phyloP scores from a whole-genome alignment of 2,797 vertebrate species.

The Rhynchonycteris naso region DNA sequence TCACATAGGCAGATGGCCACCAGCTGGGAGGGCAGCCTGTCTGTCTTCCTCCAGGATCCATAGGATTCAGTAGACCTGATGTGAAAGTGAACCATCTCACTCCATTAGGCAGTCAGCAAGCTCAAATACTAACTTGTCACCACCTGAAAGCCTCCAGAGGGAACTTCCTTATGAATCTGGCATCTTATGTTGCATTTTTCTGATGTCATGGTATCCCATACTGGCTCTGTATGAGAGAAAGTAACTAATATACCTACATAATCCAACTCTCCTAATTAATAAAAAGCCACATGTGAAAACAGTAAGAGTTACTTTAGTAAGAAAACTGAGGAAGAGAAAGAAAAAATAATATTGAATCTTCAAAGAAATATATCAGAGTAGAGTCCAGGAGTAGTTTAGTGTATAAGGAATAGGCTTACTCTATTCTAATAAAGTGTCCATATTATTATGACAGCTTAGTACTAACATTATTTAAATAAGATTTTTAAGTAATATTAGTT shows the following conservation, averaged over 20 bases:
- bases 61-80: slow-evolving; percentile 77
- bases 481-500: background rate
- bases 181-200: slow-evolving; percentile 33
- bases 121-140: slow-evolving; percentile 79
- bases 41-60: slow-evolving; percentile 70
- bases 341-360: background rate
- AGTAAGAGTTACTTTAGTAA: background rate
- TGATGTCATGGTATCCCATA: background rate
- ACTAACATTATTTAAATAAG: background rate
- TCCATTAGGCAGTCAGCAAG: slow-evolving; percentile 64
- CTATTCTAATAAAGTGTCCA: background rate
- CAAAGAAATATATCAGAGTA: background rate
- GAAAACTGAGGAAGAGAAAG: too few species aligned
- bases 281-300: background rate
- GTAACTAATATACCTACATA: background rate
- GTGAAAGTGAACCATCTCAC: slow-evolving; percentile 71
- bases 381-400: background rate
- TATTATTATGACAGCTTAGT: background rate
- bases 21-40: slow-evolving; percentile 86
- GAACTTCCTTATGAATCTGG: slow-evolving; percentile 65
- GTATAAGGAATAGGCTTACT: background rate
- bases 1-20: slow-evolving; percentile 89
- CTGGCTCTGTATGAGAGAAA: background rate
- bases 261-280: background rate
- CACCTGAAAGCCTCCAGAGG: slow-evolving; percentile 48